Evolutionary conservation across 2,888 invertebrate species (phyloP), one percentile per base, ranked within the genome.

Genomic region (Anticlea derivata): DNA sequence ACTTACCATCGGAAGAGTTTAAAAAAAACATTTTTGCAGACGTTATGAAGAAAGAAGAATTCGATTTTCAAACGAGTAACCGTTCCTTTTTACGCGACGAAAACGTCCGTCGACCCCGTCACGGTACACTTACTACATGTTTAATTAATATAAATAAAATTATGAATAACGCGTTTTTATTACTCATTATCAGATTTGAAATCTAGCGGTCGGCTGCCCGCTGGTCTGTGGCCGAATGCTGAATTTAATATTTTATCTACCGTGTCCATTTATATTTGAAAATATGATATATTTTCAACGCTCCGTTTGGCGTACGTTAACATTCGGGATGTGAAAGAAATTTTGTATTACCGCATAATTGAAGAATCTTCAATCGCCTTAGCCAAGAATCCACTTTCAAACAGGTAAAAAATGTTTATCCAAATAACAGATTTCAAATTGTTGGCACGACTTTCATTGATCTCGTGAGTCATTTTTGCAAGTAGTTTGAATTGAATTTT

Each of bases 61-160:
- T 46, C 11, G 35, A 51, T 34, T 17, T 46, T 43, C 23, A 7
- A 39, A 30, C 5, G 8, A 17, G 34, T 26, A 44, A 26, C 20
- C 52, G 52, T 58, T 57, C 57, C 63, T 63, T 65, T 59, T 64
- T 52, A 38, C 62, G 57, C 58, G 59, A 63, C 72, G 61, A 75
- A 75, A 71, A 68, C 73, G 83, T 75, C 62, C 84, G 73, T 79
- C 75, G 78, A 83, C 78, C 85, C 74, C 72, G 86, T 74, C 83
- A 76, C 78, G 79, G 86, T 86, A 85, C 86, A 86, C 83, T 87
- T 83, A 74, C 63, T 70, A 58, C 62, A 66, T 75, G 75, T 81
- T 85, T 86, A 86, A 87, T 86, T 86, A 85, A 84, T 83, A 83
- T 81, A 79, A 76, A 82, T 79, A 77, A 81, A 77, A 73, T 72